Percentiles rank a stretch among this genome's conserved stretches.
These are phyloP conservation scores for Solen grandis DNA, from an alignment of 1,140 invertebrate genomes.

Conservation along the genomic window DNA sequence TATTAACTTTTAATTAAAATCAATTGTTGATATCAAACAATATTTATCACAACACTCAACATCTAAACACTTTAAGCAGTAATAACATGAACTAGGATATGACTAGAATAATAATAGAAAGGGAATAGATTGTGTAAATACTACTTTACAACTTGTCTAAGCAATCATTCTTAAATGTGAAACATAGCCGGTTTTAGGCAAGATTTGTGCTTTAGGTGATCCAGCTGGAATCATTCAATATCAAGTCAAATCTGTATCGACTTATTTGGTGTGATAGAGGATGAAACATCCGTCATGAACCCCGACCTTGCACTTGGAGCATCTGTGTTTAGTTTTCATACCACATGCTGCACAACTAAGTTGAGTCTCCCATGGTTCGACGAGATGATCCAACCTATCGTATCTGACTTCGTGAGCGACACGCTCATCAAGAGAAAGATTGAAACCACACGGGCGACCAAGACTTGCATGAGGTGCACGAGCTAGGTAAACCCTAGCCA, in stretches of 20 bases:
- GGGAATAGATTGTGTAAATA: background rate
- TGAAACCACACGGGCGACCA: background rate
- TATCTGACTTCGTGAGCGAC: background rate
- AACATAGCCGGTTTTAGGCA: background rate
- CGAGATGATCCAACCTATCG: constrained; percentile 1
- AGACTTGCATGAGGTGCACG: background rate
- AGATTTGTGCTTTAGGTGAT: background rate
- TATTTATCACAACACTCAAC: too few species aligned
- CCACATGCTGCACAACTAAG: background rate
- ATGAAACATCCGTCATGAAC: background rate
- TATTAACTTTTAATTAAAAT: too few species aligned
- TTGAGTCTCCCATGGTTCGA: background rate
- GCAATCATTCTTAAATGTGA: background rate
- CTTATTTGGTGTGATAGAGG: background rate
- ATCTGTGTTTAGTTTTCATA: background rate
- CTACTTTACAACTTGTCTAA: background rate
- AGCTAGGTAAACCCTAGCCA: background rate
- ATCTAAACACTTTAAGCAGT: too few species aligned
- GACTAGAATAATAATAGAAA: background rate
- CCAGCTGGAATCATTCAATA: background rate
- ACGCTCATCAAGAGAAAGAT: background rate
- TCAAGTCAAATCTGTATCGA: background rate
- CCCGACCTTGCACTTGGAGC: background rate
- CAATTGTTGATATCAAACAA: too few species aligned
- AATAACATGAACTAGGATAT: too few species aligned